A percentile compares a stretch with the other conserved stretches of the same genome.
Evolutionary conservation across 2,888 invertebrate species (phyloP).

Genomic region (Andrena trimmerana): DNA sequence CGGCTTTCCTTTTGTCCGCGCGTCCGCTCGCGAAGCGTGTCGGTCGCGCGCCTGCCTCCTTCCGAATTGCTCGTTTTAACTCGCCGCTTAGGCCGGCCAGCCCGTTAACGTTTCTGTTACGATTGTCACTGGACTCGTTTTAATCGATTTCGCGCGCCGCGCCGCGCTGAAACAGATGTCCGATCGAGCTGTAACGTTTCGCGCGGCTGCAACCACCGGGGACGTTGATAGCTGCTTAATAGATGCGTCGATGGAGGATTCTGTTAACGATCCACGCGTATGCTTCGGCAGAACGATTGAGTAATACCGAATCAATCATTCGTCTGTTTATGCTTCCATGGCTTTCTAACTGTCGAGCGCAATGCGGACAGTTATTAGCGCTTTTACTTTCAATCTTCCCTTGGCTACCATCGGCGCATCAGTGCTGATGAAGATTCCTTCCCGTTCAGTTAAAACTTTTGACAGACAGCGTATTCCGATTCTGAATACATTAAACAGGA

Average conservation of each 20-base stretch:
- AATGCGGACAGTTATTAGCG: neutral
- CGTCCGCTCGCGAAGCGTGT: constrained; percentile 4
- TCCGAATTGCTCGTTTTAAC: constrained; percentile 20
- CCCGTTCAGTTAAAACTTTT: neutral
- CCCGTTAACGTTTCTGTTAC: constrained; percentile 6
- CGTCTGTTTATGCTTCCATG: neutral
- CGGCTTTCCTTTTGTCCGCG: constrained; percentile 31
- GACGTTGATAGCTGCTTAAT: constrained; percentile 2
- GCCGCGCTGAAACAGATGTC: constrained; percentile 2
- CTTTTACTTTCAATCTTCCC: neutral
- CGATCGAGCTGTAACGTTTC: neutral
- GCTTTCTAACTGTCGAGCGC: neutral
- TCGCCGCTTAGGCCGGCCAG: neutral
- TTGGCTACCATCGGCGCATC: neutral
- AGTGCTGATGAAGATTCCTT: neutral
- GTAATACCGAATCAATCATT: neutral
- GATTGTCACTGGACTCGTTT: constrained; percentile 14
- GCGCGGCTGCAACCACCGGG: neutral
- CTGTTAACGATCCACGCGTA: neutral
- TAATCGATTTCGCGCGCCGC: constrained; percentile 6
- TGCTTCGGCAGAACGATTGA: neutral
- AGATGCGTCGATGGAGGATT: neutral
- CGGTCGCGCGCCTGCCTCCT: constrained; percentile 1
- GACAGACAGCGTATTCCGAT: too few species aligned
- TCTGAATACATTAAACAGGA: too few species aligned